A percentile compares a stretch with the other conserved stretches of the same genome.
Conservation (phyloP, 2,888 invertebrate genomes). For the Xanthorhoe spadicearia region DNA sequence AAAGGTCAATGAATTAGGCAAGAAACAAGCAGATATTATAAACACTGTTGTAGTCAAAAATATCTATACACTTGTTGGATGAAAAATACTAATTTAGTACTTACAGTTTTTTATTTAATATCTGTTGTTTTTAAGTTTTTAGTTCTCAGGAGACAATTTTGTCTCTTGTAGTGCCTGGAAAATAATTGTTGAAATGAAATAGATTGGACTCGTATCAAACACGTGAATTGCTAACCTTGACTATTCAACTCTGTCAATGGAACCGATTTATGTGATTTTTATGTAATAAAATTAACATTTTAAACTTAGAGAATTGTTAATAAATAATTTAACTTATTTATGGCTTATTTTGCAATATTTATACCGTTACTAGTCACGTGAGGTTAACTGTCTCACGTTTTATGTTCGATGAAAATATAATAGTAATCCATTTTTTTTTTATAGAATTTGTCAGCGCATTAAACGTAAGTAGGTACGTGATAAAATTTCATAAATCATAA, state of each 20-base stretch:
- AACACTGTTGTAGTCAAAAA: background rate
- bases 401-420: background rate
- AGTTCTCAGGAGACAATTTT: no score
- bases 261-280: background rate
- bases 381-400: background rate
- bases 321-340: background rate
- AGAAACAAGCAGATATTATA: background rate
- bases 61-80: background rate
- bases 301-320: background rate
- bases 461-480: background rate
- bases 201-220: background rate
- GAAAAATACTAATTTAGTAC: background rate
- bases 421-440: background rate
- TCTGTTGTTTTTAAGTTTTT: no score
- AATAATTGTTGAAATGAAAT: no score
- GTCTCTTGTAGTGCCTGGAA: no score
- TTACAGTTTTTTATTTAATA: no score
- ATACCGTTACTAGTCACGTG: background rate
- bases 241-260: background rate
- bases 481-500: background rate
- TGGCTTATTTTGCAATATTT: background rate
- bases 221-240: background rate
- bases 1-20: constrained; percentile 1
- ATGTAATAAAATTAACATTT: background rate
- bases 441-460: no score